Base-by-base conservation (phyloP, 2,113 vertebrate genomes). In the Montifringilla adamsi region DNA sequence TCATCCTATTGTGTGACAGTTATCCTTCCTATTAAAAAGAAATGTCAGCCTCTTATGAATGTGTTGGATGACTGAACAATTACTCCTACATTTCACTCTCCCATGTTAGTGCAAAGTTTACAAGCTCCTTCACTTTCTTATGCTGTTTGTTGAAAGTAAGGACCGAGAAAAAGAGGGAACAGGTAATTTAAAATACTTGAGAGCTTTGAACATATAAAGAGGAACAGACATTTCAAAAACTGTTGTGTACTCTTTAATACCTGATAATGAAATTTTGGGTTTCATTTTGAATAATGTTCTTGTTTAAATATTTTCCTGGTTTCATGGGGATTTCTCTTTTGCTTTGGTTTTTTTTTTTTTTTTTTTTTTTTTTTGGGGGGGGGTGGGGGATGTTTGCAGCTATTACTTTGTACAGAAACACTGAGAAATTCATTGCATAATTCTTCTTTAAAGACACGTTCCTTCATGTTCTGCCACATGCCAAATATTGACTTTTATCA, bases 301-400 rank as follows among this genome's bases (percentile, higher is more conserved):
- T 28, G 14, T 43, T 64, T 18, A 43, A 50, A 3, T 37, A 15
- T 49, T 50, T 66, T 22, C 3, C 2, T 43, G 13, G 16, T 35
- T 30, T 41, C 35, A 7, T 16, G n/a, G 7, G 4, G 8, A 15
- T 55, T 46, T 84, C 3, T 63, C 52, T 37, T 24, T 56, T 12
- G 3, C 37, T n/a, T n/a, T n/a, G n/a, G n/a, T n/a, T n/a, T n/a
- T n/a, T n/a, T 5, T 9, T 10, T 44, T 73, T 26, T 0, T 16
- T 41, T 26, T 6, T 10, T 10, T 2, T 33, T 39, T 31, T 15
- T 60, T 31, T 43, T 12, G 15, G 19, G 4, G 35, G 35, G 1
- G 12, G 33, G 27, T 41, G 7, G 5, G 28, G 3, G 2, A 27
- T 8, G 13, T 31, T 83, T 62, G 10, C 15, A 73, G 35, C 22